Conservation (phyloP, 2,113 vertebrate species). For the Neotragus moschatus region DNA sequence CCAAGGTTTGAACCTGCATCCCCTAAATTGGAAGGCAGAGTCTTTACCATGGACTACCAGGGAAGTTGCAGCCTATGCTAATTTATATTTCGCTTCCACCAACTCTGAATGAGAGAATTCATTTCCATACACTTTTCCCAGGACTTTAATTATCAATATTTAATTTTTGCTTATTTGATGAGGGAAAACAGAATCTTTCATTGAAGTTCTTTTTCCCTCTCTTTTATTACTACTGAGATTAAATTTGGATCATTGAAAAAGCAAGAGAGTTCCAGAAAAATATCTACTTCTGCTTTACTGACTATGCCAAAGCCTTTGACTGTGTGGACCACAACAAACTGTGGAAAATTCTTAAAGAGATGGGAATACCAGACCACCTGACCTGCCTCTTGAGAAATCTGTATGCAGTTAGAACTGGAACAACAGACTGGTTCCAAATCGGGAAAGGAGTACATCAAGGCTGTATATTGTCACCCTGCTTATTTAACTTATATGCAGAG, state of each 20-base stretch:
- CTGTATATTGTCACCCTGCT: neutral
- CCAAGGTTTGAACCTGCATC: neutral
- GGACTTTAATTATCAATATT: neutral
- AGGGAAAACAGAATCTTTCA: neutral
- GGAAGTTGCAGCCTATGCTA: neutral
- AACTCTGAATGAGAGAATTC: neutral
- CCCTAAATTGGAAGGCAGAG: neutral
- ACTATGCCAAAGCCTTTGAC: neutral
- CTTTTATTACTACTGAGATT: neutral
- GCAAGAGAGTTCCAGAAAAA: neutral
- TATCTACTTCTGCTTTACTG: neutral
- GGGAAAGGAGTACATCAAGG: fast-evolving
- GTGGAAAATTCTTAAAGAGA: neutral
- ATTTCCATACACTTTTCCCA: neutral
- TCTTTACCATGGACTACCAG: neutral
- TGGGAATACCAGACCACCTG: neutral
- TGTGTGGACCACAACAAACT: neutral
- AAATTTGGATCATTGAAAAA: neutral
- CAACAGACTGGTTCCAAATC: neutral
- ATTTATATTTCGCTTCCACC: neutral
- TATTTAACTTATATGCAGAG: neutral
- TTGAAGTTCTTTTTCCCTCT: neutral
- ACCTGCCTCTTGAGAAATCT: neutral
- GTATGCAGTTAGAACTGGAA: neutral
- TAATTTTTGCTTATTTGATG: neutral